Conservation (phyloP, 2,888 invertebrate species). For the Epinotia brunnichana region DNA sequence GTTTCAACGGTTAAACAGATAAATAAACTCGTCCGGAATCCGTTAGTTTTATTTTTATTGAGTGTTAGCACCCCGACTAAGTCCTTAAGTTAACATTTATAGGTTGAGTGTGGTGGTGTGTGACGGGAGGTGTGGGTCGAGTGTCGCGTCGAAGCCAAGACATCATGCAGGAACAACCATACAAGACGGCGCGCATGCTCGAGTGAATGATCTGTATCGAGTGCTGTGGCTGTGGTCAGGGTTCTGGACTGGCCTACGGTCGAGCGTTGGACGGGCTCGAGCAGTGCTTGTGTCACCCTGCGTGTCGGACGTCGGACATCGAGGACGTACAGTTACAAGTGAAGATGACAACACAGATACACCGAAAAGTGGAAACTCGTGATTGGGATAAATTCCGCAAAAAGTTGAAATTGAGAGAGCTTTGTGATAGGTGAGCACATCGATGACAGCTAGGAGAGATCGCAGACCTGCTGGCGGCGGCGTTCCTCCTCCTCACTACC, state of each 20-base stretch:
- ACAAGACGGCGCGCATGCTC: slow-evolving; percentile 78
- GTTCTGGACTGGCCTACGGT: slow-evolving; percentile 26
- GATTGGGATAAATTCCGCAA: slow-evolving; percentile 70
- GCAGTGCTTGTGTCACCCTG: slow-evolving; percentile 46
- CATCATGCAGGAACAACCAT: slow-evolving; percentile 81
- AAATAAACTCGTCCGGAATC: slow-evolving; percentile 31
- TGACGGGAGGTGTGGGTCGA: slow-evolving; percentile 63
- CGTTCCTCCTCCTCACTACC: slow-evolving; percentile 87
- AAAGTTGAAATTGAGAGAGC: slow-evolving; percentile 72
- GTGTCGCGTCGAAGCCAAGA: slow-evolving; percentile 81
- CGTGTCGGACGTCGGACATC: slow-evolving; percentile 68
- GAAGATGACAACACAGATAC: slow-evolving; percentile 80
- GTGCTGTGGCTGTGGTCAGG: slow-evolving; percentile 67
- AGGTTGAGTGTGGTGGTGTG: slow-evolving; percentile 65
- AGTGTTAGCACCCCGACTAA: slow-evolving; percentile 37
- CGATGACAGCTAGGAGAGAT: slow-evolving; percentile 80
- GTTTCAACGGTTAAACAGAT: slow-evolving; percentile 26
- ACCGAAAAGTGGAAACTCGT: slow-evolving; percentile 80
- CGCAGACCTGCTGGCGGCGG: slow-evolving; percentile 82
- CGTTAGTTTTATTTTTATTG: slow-evolving; percentile 16
- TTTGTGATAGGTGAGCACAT: slow-evolving; percentile 81
- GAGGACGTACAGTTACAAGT: slow-evolving; percentile 70
- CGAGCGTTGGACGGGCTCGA: slow-evolving; percentile 31
- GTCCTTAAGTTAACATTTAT: slow-evolving; percentile 53
- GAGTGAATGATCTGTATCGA: slow-evolving; percentile 75